A percentile compares a stretch with the other conserved stretches of the same genome.
phyloP scores from a whole-genome alignment of 2,113 vertebrate species.

The Eonycteris spelaea region DNA sequence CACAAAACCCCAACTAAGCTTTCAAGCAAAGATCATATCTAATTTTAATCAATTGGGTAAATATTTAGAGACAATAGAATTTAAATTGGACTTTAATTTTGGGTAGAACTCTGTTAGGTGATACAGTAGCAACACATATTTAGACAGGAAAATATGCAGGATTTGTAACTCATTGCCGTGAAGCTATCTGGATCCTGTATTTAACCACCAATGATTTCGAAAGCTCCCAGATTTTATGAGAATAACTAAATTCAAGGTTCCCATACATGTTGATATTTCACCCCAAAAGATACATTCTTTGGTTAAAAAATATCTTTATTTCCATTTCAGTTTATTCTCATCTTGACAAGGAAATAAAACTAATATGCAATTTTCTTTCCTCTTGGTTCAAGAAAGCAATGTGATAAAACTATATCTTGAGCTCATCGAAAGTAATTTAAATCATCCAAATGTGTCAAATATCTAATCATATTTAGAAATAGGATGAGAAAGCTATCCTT shows the following conservation, averaged over 20 bases:
- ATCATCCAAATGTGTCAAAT: neutral
- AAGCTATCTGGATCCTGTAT: neutral
- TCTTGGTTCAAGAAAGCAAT: constrained; percentile 7
- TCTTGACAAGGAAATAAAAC: neutral
- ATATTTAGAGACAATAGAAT: neutral
- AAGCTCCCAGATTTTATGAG: neutral
- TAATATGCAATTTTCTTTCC: neutral
- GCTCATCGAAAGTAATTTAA: constrained; percentile 16
- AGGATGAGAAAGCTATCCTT: neutral
- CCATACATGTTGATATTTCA: neutral
- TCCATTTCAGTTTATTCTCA: neutral
- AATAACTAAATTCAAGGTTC: neutral
- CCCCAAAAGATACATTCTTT: neutral
- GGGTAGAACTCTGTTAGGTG: constrained; percentile 25
- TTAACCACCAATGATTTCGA: neutral
- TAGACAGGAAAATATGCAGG: neutral
- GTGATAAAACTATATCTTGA: neutral
- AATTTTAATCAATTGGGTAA: constrained; percentile 22
- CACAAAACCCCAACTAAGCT: neutral
- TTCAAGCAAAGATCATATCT: neutral
- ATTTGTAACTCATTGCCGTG: neutral
- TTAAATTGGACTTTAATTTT: constrained; percentile 6
- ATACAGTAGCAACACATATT: neutral
- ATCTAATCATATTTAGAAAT: constrained; percentile 38
- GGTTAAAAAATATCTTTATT: neutral